Percentiles rank a stretch among this genome's conserved stretches.
phyloP scores from a whole-genome alignment of 2,113 vertebrate species.

The Sorex fumeus region DNA sequence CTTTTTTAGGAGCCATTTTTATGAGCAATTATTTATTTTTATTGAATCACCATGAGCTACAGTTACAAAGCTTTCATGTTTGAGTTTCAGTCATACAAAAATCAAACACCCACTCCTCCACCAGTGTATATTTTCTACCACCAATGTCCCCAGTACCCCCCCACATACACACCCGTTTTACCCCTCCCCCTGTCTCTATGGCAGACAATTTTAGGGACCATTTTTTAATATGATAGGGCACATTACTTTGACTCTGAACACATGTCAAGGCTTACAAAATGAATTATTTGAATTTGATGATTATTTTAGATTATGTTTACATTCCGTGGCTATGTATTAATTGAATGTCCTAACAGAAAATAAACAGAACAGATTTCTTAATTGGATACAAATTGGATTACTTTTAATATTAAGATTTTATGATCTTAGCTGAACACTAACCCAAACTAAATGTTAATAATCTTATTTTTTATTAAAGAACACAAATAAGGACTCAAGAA shows the following conservation, averaged over 20 bases:
- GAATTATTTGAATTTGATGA: conserved; percentile 35
- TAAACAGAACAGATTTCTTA: not conserved
- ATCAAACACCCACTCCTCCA: no score
- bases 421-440: conserved; percentile 12
- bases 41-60: no score
- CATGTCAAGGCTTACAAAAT: conserved; percentile 8
- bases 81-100: no score
- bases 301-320: conserved; percentile 12
- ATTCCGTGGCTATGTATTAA: not conserved
- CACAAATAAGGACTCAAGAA: not conserved
- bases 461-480: not conserved
- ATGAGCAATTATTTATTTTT: no score
- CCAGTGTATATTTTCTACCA: no score
- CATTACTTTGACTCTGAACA: conserved; percentile 48
- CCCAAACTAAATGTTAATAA: conserved; percentile 20
- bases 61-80: no score
- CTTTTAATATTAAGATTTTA: conserved; percentile 44
- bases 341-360: conserved; percentile 21
- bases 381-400: not conserved
- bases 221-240: not conserved
- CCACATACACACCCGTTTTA: no score
- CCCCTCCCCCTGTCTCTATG: no score
- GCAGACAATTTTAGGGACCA: not conserved
- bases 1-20: not conserved
- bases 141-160: no score